These are phyloP conservation scores for Pluvianellus socialis DNA, from an alignment of 2,113 vertebrate genomes.

Conservation along the genomic window DNA sequence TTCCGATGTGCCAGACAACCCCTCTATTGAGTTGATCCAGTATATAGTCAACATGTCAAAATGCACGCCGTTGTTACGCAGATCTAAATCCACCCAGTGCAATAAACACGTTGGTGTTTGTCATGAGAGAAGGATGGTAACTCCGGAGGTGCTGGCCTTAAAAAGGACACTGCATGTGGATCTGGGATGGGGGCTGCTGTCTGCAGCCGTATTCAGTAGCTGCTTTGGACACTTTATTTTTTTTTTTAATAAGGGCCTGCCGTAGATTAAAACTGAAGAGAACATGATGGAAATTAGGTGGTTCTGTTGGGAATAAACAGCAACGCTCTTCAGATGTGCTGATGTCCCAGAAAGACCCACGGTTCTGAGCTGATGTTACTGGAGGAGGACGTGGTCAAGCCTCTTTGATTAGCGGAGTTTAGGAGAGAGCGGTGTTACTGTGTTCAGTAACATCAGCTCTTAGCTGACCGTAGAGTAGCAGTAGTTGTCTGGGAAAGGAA, in stretches of 20 bases:
- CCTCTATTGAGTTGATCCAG: background rate
- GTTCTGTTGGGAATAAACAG: slow-evolving; percentile 20
- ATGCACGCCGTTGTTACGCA: background rate
- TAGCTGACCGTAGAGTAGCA: background rate
- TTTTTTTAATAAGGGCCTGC: background rate
- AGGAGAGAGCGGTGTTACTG: background rate
- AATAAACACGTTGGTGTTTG: background rate
- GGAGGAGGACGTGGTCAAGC: background rate
- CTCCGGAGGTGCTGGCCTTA: background rate
- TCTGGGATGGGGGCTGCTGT: slow-evolving; percentile 1
- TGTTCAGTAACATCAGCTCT: background rate
- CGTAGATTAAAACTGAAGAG: slow-evolving; percentile 19
- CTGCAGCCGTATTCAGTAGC: background rate
- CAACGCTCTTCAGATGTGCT: background rate
- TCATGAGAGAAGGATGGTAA: background rate
- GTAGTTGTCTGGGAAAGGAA: background rate
- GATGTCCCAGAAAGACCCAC: background rate
- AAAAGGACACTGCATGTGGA: background rate
- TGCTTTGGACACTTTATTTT: background rate
- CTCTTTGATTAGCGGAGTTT: background rate
- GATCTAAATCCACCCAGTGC: background rate
- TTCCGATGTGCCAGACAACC: background rate
- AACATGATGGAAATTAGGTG: slow-evolving; percentile 3
- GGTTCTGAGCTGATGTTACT: background rate
- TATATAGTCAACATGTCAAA: background rate